Percentiles rank a stretch among this genome's conserved stretches.
These are phyloP conservation scores for Salvelinus sp. DNA, from an alignment of 2,113 vertebrate species.

Conservation along the genomic window DNA sequence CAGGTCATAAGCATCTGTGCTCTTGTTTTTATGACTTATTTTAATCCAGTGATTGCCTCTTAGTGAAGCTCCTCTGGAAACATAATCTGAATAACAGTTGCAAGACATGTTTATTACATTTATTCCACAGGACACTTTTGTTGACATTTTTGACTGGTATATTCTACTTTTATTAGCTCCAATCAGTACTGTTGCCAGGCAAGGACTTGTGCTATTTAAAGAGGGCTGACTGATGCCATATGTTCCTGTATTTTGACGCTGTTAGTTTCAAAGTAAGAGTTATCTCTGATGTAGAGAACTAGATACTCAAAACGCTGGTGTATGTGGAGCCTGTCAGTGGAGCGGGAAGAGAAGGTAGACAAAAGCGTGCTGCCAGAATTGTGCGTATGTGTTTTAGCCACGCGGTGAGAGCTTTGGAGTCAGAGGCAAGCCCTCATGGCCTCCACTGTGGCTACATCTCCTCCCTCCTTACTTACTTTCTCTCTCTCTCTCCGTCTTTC, in stretches of 20 bases:
- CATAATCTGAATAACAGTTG: not conserved
- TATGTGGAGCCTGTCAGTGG: not conserved
- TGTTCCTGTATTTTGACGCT: not conserved
- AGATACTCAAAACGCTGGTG: not conserved
- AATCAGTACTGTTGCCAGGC: not conserved
- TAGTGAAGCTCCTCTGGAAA: not conserved
- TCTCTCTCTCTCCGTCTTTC: not conserved
- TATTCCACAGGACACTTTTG: not conserved
- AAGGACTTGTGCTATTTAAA: not conserved
- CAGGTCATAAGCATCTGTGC: not conserved
- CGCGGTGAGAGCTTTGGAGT: not conserved
- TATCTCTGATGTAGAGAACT: not conserved
- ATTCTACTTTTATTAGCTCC: not conserved
- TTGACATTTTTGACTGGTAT: not conserved
- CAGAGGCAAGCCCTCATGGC: not conserved
- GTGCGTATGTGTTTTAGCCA: constrained; percentile 1
- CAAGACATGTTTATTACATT: not conserved
- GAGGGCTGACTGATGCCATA: not conserved
- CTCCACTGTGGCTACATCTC: no score
- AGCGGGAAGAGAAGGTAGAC: not conserved
- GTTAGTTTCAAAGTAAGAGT: not conserved
- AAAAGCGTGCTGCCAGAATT: not conserved
- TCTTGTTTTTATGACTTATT: not conserved
- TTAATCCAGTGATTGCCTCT: not conserved
- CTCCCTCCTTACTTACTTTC: not conserved